phyloP scores from a whole-genome alignment of 2,797 vertebrate genomes.

The Tapera naevia region DNA sequence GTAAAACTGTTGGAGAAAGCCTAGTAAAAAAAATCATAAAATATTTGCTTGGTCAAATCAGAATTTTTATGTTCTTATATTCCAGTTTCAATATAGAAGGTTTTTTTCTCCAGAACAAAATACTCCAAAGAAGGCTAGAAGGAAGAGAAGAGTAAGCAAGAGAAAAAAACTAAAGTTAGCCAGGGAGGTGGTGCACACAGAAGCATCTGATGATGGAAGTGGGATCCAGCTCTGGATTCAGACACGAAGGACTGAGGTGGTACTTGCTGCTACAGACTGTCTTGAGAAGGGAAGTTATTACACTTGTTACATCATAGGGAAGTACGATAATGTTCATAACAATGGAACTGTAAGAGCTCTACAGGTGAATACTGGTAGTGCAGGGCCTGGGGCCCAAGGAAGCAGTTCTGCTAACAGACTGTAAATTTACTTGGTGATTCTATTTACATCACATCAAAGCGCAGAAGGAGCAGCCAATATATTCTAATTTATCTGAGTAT shows the following conservation, averaged over 20 bases:
- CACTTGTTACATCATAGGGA: accelerated
- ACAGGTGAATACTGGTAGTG: background rate
- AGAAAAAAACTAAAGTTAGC: background rate
- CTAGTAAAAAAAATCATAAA: background rate
- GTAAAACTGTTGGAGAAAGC: background rate
- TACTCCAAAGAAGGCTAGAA: background rate
- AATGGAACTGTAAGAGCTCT: accelerated
- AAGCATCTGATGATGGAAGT: background rate
- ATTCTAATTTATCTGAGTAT: background rate
- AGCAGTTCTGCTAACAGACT: background rate
- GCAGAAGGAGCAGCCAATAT: background rate
- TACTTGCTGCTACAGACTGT: background rate
- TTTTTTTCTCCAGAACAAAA: background rate
- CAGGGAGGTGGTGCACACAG: background rate
- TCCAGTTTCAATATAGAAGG: background rate
- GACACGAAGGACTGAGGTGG: accelerated
- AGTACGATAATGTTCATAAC: background rate
- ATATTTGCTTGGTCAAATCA: background rate
- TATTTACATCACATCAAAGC: background rate
- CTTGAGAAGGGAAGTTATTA: background rate
- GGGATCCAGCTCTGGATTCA: background rate
- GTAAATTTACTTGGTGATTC: background rate
- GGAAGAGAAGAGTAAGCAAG: background rate
- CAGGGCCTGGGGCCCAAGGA: background rate
- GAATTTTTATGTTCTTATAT: background rate